phyloP scores from a whole-genome alignment of 2,797 vertebrate species.

The Syngnathus rostellatus region DNA sequence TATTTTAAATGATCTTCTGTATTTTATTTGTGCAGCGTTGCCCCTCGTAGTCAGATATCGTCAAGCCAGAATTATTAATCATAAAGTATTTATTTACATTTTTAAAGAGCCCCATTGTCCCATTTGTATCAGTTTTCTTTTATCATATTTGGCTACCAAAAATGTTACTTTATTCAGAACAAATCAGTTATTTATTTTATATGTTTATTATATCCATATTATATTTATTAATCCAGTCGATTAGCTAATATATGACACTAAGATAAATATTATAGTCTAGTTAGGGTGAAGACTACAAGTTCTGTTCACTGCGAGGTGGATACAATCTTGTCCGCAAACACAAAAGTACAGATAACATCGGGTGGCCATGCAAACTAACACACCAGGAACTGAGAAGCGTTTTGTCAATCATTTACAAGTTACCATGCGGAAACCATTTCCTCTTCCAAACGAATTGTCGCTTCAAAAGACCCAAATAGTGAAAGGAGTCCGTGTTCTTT shows the following conservation, averaged over 20 bases:
- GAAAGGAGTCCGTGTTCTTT: not conserved
- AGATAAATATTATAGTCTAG: not conserved
- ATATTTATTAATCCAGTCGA: not conserved
- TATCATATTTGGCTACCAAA: too few species aligned
- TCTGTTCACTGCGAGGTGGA: conserved; percentile 5
- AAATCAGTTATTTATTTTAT: not conserved
- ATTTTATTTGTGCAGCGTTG: too few species aligned
- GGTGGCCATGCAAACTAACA: conserved; percentile 18
- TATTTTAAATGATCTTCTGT: too few species aligned
- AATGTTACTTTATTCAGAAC: not conserved
- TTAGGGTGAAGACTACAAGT: not conserved
- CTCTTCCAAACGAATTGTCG: not conserved
- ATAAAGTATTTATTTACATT: too few species aligned
- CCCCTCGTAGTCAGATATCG: too few species aligned
- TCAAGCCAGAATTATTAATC: too few species aligned
- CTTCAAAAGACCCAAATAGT: not conserved
- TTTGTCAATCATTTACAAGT: conserved; percentile 19
- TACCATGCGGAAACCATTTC: conserved; percentile 11
- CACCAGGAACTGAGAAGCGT: conserved; percentile 24
- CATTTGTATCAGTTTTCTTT: too few species aligned
- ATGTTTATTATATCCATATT: not conserved
- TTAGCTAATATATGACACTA: not conserved
- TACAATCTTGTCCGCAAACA: conserved; percentile 15
- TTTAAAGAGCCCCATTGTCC: too few species aligned
- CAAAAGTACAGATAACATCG: conserved; percentile 21